Evolutionary conservation across 2,113 vertebrate species (phyloP), one percentile per base, ranked within the genome.

Genomic region (Vanacampus margaritifer): DNA sequence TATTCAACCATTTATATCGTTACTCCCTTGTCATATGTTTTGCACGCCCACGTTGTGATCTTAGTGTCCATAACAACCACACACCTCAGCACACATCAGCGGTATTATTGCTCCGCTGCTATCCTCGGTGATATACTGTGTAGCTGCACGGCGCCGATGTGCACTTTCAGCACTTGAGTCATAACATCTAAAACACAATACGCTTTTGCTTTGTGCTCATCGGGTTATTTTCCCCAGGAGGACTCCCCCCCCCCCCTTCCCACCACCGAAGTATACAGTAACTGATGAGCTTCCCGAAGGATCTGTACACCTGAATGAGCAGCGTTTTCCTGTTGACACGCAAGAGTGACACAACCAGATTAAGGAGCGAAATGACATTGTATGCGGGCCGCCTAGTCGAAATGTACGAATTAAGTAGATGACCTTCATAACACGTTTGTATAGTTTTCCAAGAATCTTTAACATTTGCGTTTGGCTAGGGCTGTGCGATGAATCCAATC

Each of bases 111-210:
- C 64, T 35, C 21, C 37, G 21, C 60, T 57, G 26, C 65, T 51
- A 46, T 71, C 51, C 35, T 14, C 45, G 26, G 67, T 82, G 74
- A 80, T 77, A 13, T 73, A 62, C 59, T 61, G 59, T 24, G 59
- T 69, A 5, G 1, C 73, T 41, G 65, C 63, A 17, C 21, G 0
- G 64, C 24, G 37, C 35, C 28, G 21, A 76, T 43, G 60, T 82
- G 73, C 68, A 69, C 57, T 78, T 85, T 82, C 74, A 75, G 77
- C 72, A 65, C 82, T 66, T 66, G 66, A 68, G 74, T 77, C 74
- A 66, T 73, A 72, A 78, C 74, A 73, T 53, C 65, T 84, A 65
- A 77, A 83, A 75, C 24, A 39, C 79, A 77, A 82, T 79, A 65
- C n/a, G 58, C 62, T 66, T 48, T 58, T 78, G 65, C 74, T 79